Conservation (phyloP, 2,888 invertebrate species). For the Napeogenes inachia region DNA sequence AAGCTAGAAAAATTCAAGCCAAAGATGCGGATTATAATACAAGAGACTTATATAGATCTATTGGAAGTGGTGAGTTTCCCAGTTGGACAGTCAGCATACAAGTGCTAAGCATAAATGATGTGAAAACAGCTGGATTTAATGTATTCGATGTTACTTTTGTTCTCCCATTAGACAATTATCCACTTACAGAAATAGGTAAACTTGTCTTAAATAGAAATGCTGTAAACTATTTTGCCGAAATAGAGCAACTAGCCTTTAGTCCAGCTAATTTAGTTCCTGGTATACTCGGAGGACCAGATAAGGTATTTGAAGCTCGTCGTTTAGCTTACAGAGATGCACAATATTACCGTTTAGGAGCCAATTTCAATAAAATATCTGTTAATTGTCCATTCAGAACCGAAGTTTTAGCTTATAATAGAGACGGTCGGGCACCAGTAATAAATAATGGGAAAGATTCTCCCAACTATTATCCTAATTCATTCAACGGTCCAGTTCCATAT, state of each 20-base stretch:
- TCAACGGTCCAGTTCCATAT: slow-evolving; percentile 86
- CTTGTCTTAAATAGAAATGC: slow-evolving; percentile 91
- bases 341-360: slow-evolving; percentile 87
- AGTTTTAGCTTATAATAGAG: slow-evolving; percentile 87
- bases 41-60: slow-evolving; percentile 90
- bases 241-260: slow-evolving; percentile 92
- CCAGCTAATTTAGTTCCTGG: slow-evolving; percentile 93
- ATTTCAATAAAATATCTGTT: slow-evolving; percentile 92
- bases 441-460: slow-evolving; percentile 91
- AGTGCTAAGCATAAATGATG: slow-evolving; percentile 88
- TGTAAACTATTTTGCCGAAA: slow-evolving; percentile 92
- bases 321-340: slow-evolving; percentile 94
- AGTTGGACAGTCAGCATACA: slow-evolving; percentile 88
- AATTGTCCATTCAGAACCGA: slow-evolving; percentile 90
- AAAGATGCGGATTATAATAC: slow-evolving; percentile 90
- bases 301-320: slow-evolving; percentile 89
- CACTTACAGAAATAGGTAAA: slow-evolving; percentile 88
- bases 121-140: slow-evolving; percentile 85
- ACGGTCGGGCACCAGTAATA: slow-evolving; percentile 85
- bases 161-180: slow-evolving; percentile 86
- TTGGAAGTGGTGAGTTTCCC: slow-evolving; percentile 82
- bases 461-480: slow-evolving; percentile 97
- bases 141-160: slow-evolving; percentile 94
- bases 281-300: slow-evolving; percentile 92
- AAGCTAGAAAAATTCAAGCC: slow-evolving; percentile 80